Base-by-base conservation (phyloP, 2,113 vertebrate genomes). In the Nesogale talazaci region DNA sequence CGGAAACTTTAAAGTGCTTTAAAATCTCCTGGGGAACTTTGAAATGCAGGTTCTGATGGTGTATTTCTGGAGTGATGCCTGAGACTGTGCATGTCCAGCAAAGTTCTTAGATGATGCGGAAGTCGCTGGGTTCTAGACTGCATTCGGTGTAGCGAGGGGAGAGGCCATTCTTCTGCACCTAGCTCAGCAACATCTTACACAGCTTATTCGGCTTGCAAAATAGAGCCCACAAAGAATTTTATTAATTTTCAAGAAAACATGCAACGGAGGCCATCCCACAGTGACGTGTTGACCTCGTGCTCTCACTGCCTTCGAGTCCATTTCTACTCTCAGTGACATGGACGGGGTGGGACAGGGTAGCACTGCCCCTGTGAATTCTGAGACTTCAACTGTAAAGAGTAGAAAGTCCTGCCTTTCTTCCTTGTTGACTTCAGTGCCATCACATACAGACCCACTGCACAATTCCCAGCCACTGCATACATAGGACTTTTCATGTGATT, bases 231-330 rank as follows among this genome's bases (percentile, higher is more conserved):
- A 42, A 90, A 72, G 20, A 25, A 69, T 81, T 90, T 94, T 36
- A 65, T 69, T 87, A 74, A 84, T 87, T 87, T 84, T 6, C 36
- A 92, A 76, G 12, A 78, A 92, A 63, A 87, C 57, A 74, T 81
- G 57, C 93, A 84, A 82, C 31, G 4, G 31, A 3, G 15, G 1
- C 63, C 61, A 65, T 65, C 80, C 8, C 38, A 29, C 23, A 90
- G 20, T 0, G 6, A 63, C 69, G 23, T 69, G 80, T 40, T 42
- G 89, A 72, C 7, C 6, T 65, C 63, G 10, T 46, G 5, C 42
- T 6, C 42, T 46, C 42, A 46, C 42, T 46, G 10, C 42, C 10
- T 6, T 46, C 10, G 42, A 46, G 42, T 46, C 42, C 42, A 46
- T 46, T 46, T 46, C 42, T 46, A 46, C 42, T 46, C 42, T 6